Conservation (phyloP, 1,140 invertebrate species). For the Lepidurus arcticus region DNA sequence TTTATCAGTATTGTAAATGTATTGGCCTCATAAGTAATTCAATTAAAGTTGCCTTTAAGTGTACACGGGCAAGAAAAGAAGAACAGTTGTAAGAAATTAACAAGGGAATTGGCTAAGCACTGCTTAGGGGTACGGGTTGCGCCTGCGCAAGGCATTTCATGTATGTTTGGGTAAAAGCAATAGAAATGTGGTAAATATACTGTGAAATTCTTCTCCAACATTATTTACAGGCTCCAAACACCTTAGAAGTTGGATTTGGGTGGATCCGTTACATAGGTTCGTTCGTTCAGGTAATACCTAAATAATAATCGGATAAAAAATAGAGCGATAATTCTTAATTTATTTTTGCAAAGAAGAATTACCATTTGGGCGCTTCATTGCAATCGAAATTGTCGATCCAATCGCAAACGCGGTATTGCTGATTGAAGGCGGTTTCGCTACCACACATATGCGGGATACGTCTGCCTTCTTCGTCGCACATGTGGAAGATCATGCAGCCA, state of each 20-base stretch:
- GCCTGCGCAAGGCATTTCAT: not conserved
- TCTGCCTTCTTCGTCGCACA: conserved; percentile 57
- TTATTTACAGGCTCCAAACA: not conserved
- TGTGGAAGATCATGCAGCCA: conserved; percentile 59
- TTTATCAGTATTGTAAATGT: not conserved
- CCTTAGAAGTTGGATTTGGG: conserved; percentile 41
- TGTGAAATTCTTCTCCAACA: not conserved
- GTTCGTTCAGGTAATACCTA: conserved; percentile 56
- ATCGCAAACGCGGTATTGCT: conserved; percentile 56
- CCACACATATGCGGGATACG: conserved; percentile 57
- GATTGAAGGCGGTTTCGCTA: conserved; percentile 57
- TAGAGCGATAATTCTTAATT: not conserved
- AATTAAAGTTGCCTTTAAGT: not conserved
- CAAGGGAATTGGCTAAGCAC: not conserved
- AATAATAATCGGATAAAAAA: conserved; percentile 34
- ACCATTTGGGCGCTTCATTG: conserved; percentile 50
- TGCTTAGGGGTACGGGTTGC: not conserved
- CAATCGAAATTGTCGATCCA: conserved; percentile 58
- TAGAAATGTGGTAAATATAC: not conserved
- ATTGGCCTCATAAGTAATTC: not conserved
- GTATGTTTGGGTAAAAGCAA: not conserved
- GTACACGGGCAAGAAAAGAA: not conserved
- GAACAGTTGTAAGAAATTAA: not conserved
- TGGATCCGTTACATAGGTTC: conserved; percentile 56
- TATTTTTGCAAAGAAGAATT: conserved; percentile 34